These are phyloP conservation scores for Agrenia bidenticulata DNA, from an alignment of 2,888 invertebrate genomes.

Conservation along the genomic window DNA sequence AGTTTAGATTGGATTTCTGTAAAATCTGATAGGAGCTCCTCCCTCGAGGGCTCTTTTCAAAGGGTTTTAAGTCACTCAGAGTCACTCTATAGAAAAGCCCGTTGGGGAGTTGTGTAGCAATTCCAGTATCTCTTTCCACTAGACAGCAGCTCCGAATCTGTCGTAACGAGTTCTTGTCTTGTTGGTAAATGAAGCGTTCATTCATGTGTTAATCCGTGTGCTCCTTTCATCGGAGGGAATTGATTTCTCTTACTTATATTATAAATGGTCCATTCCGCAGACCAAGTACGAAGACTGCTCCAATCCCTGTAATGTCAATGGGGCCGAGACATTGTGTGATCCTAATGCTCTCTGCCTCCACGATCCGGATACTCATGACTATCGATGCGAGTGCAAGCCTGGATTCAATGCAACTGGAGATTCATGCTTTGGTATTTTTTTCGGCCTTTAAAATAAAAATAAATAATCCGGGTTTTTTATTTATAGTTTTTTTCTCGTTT, in stretches of 20 bases:
- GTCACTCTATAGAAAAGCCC: no score
- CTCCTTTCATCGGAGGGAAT: background rate
- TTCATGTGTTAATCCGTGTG: conserved; percentile 2
- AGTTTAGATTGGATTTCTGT: no score
- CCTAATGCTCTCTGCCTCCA: conserved; percentile 82
- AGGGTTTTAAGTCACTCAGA: no score
- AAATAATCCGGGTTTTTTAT: conserved; percentile 11
- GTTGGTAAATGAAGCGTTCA: conserved; percentile 5
- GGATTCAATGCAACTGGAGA: conserved; percentile 89
- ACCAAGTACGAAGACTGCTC: conserved; percentile 79
- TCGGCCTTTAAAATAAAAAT: no score
- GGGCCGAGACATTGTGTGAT: conserved; percentile 81
- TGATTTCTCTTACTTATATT: conserved; percentile 36
- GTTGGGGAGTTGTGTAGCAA: no score
- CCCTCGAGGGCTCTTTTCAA: no score
- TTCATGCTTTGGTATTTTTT: conserved; percentile 65
- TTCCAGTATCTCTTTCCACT: no score
- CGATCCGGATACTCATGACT: conserved; percentile 87
- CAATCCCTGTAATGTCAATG: conserved; percentile 84
- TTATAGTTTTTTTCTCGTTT: conserved; percentile 47
- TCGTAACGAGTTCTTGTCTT: conserved; percentile 14
- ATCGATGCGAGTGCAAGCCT: conserved; percentile 86
- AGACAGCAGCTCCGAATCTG: background rate
- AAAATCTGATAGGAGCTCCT: no score
- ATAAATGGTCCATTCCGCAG: conserved; percentile 57